Evolutionary conservation across 2,797 vertebrate genomes (phyloP).

Genomic region (Nannoperca australis): DNA sequence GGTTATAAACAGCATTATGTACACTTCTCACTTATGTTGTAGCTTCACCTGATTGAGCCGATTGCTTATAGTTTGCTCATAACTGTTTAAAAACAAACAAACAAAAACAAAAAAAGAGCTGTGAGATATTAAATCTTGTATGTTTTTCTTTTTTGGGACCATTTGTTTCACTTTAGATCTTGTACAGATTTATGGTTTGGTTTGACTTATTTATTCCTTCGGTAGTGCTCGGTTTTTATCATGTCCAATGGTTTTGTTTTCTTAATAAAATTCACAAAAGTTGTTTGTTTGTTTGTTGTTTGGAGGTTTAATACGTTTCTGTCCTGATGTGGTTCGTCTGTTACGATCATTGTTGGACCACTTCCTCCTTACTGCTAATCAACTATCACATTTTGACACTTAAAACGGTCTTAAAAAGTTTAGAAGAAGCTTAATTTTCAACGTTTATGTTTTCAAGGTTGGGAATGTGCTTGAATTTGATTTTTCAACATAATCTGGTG

Average conservation of each 20-base stretch:
- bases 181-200: slow-evolving; percentile 94
- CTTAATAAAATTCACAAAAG: slow-evolving; percentile 90
- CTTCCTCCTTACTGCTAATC: too few species aligned
- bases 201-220: slow-evolving; percentile 99
- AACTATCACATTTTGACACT: too few species aligned
- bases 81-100: slow-evolving; percentile 61
- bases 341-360: too few species aligned
- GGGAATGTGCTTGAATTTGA: too few species aligned
- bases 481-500: too few species aligned
- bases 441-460: too few species aligned
- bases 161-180: slow-evolving; percentile 87
- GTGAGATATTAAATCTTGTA: slow-evolving; percentile 76
- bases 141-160: slow-evolving; percentile 77
- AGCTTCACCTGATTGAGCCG: slow-evolving; percentile 78
- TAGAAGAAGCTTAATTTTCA: too few species aligned
- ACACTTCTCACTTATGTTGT: slow-evolving; percentile 80
- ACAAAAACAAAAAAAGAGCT: slow-evolving; percentile 67
- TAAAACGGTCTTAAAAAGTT: too few species aligned
- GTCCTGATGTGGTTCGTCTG: too few species aligned
- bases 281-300: slow-evolving; percentile 16
- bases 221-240: slow-evolving; percentile 98
- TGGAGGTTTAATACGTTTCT: too few species aligned
- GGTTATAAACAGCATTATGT: slow-evolving; percentile 78
- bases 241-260: slow-evolving; percentile 97
- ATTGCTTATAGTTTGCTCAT: slow-evolving; percentile 83